phyloP scores from a whole-genome alignment of 2,797 vertebrate species.

The Neomorphus geoffroyi region DNA sequence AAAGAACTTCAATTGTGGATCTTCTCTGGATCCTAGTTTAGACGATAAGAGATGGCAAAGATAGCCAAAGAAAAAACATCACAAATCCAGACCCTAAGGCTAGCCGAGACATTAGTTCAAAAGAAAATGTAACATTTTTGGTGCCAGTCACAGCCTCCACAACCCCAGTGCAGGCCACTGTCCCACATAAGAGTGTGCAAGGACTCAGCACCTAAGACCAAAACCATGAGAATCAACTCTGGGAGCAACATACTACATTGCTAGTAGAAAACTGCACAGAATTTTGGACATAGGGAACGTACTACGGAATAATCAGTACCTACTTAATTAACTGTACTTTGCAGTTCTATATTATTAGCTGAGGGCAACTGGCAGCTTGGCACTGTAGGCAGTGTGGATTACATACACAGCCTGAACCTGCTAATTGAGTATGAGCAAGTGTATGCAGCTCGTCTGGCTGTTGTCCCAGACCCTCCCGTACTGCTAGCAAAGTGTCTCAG shows the following conservation, averaged over 20 bases:
- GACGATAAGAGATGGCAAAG: not conserved
- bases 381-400: not conserved
- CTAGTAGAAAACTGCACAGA: not conserved
- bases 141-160: not conserved
- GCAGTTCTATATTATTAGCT: not conserved
- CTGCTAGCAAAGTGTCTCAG: rapidly evolving
- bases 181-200: not conserved
- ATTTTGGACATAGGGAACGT: not conserved
- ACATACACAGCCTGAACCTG: not conserved
- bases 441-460: not conserved
- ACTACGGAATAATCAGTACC: not conserved
- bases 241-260: rapidly evolving
- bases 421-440: not conserved
- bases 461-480: not conserved
- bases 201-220: not conserved
- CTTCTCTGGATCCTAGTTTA: not conserved
- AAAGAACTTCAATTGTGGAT: not conserved
- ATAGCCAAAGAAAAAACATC: not conserved
- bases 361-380: slow-evolving; percentile 32
- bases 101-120: not conserved
- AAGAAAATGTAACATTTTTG: not conserved
- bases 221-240: not conserved
- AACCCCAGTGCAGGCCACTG: rapidly evolving
- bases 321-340: slow-evolving; percentile 14
- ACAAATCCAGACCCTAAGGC: not conserved